Base-by-base conservation (phyloP, 92 coral and sea anemone species). In the Zoanthus sociatus region DNA sequence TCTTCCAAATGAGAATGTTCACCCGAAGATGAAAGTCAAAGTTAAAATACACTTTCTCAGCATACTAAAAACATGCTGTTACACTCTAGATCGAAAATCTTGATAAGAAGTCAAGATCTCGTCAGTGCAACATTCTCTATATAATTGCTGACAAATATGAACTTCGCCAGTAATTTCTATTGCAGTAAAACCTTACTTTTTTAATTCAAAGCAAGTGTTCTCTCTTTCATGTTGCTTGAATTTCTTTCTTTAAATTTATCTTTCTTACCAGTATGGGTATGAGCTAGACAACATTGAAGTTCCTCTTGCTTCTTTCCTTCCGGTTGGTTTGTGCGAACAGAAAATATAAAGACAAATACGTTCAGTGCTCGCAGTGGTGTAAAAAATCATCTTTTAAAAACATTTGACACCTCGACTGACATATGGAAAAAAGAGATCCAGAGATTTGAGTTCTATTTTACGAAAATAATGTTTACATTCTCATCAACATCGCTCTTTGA, bases 1-100 rank as follows among this genome's bases (percentile, higher is more conserved):
- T 79, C 73, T 77, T 77, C 44, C 68, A 77, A 54, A 64, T 79
- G 74, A 30, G 84, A 79, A 79, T 79, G 84, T 45, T 72, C 37
- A 64, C 20, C 18, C 73, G 84, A 3, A 79, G 73, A 79, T 79
- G 46, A 69, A 5, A 8, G 7, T 50, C 12, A 50, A 50, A 50
- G 55, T 50, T 37, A 4, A 37, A 37, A 50, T 50, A 50, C 55
- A 7, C 55, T 50, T 50, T 50, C 1, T 50, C 9, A 50, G 55
- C 55, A 50, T 50, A 11, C 7, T 50, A 50, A 50, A 50, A 50
- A 50, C 12, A 50, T 50, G 55, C 26, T 26, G 42, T 37, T 37
- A 37, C 42, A 37, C 42, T 37, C 2, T 2, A 37, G 42, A 1
- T 37, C 42, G 42, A 37, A 37, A 37, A 37, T 37, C 42, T 2